Evolutionary conservation across 2,113 vertebrate genomes (phyloP).

Genomic region (Hemiprocne comata): DNA sequence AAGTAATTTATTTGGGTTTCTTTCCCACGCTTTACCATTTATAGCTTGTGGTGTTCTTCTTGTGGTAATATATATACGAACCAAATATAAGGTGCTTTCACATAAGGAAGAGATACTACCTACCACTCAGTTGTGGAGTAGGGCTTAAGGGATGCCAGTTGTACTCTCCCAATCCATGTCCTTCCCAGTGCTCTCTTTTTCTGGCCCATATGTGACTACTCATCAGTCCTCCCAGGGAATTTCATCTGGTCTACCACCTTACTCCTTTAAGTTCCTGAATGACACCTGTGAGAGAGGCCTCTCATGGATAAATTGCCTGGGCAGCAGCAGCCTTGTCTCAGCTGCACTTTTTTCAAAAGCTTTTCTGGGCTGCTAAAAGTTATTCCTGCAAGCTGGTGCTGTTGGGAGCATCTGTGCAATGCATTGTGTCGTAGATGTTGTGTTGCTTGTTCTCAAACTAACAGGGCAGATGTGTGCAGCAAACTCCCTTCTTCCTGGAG

Average conservation of each 20-base stretch:
- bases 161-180: background rate
- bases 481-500: background rate
- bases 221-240: background rate
- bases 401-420: background rate
- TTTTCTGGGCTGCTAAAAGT: background rate
- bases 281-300: background rate
- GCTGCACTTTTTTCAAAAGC: background rate
- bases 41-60: background rate
- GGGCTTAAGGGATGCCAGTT: background rate
- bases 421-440: fast-evolving
- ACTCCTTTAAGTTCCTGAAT: background rate
- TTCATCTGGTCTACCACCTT: background rate
- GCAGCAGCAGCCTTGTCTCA: background rate
- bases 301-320: background rate
- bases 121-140: background rate
- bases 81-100: background rate
- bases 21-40: background rate
- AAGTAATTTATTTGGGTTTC: background rate
- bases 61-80: background rate
- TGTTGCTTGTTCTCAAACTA: background rate
- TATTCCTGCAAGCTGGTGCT: background rate
- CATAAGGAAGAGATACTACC: background rate
- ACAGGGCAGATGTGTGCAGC: background rate
- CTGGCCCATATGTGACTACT: too few relatives aligned
- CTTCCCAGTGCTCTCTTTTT: background rate